These are phyloP conservation scores for Pyrocephalus nanus DNA, from an alignment of 2,797 vertebrate genomes.

Conservation along the genomic window DNA sequence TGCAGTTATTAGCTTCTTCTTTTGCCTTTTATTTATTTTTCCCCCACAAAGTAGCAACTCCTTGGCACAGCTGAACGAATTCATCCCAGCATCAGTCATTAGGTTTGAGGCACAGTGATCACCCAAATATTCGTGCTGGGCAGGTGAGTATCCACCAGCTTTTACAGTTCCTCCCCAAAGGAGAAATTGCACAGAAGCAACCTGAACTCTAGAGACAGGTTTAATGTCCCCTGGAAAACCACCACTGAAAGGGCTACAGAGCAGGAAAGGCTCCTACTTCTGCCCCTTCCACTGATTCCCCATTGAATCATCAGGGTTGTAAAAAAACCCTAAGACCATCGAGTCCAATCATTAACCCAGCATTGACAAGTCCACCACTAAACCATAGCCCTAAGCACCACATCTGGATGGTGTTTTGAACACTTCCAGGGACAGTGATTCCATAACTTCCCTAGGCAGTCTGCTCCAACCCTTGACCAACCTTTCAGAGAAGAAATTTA, in stretches of 20 bases:
- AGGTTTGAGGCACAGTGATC: neutral
- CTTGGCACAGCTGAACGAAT: neutral
- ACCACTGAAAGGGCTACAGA: neutral
- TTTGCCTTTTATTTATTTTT: neutral
- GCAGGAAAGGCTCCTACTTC: neutral
- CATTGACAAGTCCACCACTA: neutral
- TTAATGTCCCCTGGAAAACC: fast-evolving
- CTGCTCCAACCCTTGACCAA: neutral
- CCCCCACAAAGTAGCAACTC: neutral
- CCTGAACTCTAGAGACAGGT: neutral
- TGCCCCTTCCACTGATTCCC: neutral
- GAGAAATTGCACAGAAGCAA: neutral
- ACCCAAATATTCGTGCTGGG: neutral
- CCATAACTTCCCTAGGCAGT: neutral
- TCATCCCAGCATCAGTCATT: neutral
- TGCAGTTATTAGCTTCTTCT: neutral
- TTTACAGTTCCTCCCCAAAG: neutral
- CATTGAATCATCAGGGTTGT: neutral
- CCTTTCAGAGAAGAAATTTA: no score
- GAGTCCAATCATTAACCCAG: neutral
- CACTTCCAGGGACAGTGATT: neutral
- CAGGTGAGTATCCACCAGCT: neutral
- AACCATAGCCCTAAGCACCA: neutral
- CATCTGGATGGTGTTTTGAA: neutral
- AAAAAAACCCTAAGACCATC: neutral